Percentiles rank a stretch among this genome's conserved stretches.
Conservation (phyloP, 2,888 invertebrate genomes). For the Spodoptera exigua region DNA sequence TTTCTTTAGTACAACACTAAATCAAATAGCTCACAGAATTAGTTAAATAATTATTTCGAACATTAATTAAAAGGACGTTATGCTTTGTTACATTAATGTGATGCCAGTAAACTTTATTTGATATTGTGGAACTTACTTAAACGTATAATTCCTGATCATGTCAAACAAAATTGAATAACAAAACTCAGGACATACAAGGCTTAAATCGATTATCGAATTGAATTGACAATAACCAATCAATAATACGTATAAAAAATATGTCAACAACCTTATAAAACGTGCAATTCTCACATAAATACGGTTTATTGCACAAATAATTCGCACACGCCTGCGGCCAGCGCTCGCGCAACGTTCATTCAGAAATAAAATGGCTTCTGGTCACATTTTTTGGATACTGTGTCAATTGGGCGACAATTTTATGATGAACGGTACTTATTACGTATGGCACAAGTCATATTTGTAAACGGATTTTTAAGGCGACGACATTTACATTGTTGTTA, state of each 20-base stretch:
- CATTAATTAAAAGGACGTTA: background rate
- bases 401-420: slow-evolving; percentile 24
- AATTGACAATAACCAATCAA: slow-evolving; percentile 7
- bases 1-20: too few relatives aligned
- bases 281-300: slow-evolving; percentile 9
- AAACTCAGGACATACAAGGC: background rate
- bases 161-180: background rate
- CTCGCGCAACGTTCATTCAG: slow-evolving; percentile 30
- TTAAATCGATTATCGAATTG: background rate
- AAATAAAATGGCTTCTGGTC: slow-evolving; percentile 12
- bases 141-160: background rate
- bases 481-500: background rate
- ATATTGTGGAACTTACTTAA: too few relatives aligned
- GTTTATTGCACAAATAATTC: slow-evolving; percentile 35
- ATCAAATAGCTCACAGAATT: too few relatives aligned
- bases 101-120: too few relatives aligned
- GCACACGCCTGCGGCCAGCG: slow-evolving; percentile 11
- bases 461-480: background rate
- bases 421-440: slow-evolving; percentile 5
- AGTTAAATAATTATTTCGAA: too few relatives aligned
- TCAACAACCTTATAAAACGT: slow-evolving; percentile 21
- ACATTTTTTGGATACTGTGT: slow-evolving; percentile 36
- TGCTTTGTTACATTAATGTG: background rate
- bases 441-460: slow-evolving; percentile 4
- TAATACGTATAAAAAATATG: slow-evolving; percentile 7